Percentiles rank a stretch among this genome's conserved stretches.
phyloP scores from a whole-genome alignment of 2,797 vertebrate species.

The Hemitrygon akajei region DNA sequence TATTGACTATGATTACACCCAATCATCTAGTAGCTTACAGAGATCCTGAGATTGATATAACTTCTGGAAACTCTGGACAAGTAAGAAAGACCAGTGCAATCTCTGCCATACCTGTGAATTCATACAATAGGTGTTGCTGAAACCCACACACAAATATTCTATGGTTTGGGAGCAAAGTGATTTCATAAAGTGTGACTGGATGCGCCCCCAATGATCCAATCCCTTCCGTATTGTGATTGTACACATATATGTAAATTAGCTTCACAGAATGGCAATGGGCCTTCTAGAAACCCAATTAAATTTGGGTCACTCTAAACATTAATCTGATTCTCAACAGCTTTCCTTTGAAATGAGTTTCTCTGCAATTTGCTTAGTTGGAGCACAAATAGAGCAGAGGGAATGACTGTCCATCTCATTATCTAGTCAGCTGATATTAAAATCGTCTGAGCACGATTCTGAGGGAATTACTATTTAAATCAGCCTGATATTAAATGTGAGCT shows the following conservation, averaged over 20 bases:
- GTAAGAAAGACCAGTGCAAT: background rate
- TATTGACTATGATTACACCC: background rate
- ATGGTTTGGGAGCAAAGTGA: background rate
- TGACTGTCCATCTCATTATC: background rate
- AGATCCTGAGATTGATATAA: background rate
- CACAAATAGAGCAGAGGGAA: background rate
- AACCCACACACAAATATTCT: background rate
- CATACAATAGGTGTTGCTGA: background rate
- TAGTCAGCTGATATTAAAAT: background rate
- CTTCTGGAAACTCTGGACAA: background rate
- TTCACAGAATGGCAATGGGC: background rate
- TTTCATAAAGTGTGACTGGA: background rate
- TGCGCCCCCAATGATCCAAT: background rate
- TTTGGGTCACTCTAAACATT: background rate
- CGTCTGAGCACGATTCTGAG: background rate
- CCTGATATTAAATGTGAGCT: background rate
- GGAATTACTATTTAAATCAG: background rate
- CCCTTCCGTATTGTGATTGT: background rate
- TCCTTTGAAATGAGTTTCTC: background rate
- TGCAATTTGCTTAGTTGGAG: background rate
- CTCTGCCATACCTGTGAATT: background rate
- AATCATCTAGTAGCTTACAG: background rate
- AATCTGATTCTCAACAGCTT: background rate
- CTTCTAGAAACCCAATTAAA: background rate
- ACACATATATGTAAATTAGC: background rate